A percentile compares a stretch with the other conserved stretches of the same genome.
phyloP scores from a whole-genome alignment of 2,888 invertebrate species.

The Spodoptera littoralis region DNA sequence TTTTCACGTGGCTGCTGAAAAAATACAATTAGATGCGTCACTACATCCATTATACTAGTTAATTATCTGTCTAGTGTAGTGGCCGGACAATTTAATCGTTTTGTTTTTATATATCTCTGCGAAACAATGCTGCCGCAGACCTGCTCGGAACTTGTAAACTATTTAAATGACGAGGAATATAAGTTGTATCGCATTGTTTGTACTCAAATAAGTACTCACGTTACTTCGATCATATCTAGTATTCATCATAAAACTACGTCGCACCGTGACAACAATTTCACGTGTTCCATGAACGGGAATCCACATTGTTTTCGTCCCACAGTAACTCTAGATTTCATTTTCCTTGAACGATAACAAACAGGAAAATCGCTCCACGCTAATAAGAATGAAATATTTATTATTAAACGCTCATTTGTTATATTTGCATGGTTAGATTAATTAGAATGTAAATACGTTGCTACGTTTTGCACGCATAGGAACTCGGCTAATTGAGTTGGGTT shows the following conservation, averaged over 20 bases:
- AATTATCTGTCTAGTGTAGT: slow-evolving; percentile 59
- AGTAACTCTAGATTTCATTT: slow-evolving; percentile 59
- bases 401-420: slow-evolving; percentile 36
- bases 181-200: slow-evolving; percentile 60
- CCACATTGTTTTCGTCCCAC: slow-evolving; percentile 33
- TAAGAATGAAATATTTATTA: slow-evolving; percentile 53
- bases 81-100: slow-evolving; percentile 62
- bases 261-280: slow-evolving; percentile 27
- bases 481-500: slow-evolving; percentile 15
- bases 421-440: slow-evolving; percentile 32
- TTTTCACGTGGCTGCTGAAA: slow-evolving; percentile 43
- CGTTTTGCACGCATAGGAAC: slow-evolving; percentile 12
- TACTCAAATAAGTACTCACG: slow-evolving; percentile 64
- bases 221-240: slow-evolving; percentile 55
- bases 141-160: slow-evolving; percentile 31
- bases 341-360: slow-evolving; percentile 72
- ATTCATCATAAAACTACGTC: slow-evolving; percentile 17
- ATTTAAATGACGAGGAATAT: slow-evolving; percentile 52
- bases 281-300: slow-evolving; percentile 25
- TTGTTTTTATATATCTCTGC: slow-evolving; percentile 58
- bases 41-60: slow-evolving; percentile 51
- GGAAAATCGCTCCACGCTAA: slow-evolving; percentile 62
- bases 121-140: slow-evolving; percentile 57
- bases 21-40: slow-evolving; percentile 54
- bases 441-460: slow-evolving; percentile 13